A percentile compares a stretch with the other conserved stretches of the same genome.
These are phyloP conservation scores for Alviniconcha marisindica DNA, from an alignment of 1,140 invertebrate species.

Conservation along the genomic window DNA sequence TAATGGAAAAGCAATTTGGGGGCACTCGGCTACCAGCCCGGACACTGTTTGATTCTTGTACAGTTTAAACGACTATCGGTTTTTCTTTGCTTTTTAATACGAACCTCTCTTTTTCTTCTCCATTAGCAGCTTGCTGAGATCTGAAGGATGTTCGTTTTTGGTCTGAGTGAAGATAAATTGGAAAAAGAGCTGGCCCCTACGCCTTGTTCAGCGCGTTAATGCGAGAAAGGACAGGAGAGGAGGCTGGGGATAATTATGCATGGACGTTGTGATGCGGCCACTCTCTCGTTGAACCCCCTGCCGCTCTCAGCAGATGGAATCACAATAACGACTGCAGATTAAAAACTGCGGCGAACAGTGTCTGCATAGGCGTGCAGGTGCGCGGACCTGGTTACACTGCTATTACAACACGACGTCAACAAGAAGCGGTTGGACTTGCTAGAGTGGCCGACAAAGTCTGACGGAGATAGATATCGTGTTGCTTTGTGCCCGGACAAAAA, in stretches of 20 bases:
- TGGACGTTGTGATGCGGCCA: not conserved
- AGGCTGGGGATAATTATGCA: not conserved
- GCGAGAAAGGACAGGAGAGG: not conserved
- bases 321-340: too few relatives aligned
- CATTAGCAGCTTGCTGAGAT: not conserved
- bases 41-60: too few relatives aligned
- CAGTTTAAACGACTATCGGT: not conserved
- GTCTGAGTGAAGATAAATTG: not conserved
- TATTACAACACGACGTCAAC: too few relatives aligned
- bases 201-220: not conserved
- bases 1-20: constrained; percentile 17
- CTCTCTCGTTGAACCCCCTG: not conserved
- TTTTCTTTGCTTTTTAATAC: not conserved
- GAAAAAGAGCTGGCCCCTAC: not conserved
- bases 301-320: too few relatives aligned
- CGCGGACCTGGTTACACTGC: too few relatives aligned
- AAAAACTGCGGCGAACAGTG: too few relatives aligned
- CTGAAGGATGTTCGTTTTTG: not conserved
- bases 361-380: too few relatives aligned
- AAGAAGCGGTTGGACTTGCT: too few relatives aligned
- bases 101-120: not conserved
- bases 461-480: too few relatives aligned
- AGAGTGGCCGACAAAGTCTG: too few relatives aligned
- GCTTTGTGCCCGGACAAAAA: too few relatives aligned
- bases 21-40: too few relatives aligned